Evolutionary conservation across 2,797 vertebrate genomes (phyloP).

Genomic region (Pteronotus mesoamericanus): DNA sequence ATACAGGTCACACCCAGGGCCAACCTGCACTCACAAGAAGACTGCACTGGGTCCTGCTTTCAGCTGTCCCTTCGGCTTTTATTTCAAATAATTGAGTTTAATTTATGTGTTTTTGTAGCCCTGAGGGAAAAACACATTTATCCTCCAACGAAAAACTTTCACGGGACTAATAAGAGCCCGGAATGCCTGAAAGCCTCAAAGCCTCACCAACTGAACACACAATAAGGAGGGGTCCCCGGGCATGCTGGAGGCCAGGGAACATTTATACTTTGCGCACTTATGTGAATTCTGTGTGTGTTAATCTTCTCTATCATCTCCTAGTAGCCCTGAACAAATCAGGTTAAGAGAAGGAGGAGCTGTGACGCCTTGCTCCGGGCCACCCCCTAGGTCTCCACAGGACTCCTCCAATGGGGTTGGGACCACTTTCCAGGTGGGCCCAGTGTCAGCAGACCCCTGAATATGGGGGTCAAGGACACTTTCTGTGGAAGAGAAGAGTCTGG

Average conservation of each 20-base stretch:
- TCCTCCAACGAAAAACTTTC: not conserved
- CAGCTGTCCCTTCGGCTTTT: not conserved
- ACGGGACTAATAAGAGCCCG: not conserved
- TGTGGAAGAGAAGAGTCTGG: not conserved
- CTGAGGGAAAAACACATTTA: not conserved
- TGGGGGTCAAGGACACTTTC: not conserved
- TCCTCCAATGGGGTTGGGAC: not conserved
- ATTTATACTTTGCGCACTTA: not conserved
- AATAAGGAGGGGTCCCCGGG: not conserved
- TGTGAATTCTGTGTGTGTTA: not conserved
- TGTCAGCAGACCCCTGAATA: not conserved
- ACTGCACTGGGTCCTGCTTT: not conserved
- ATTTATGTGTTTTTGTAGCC: not conserved
- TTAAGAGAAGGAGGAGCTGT: not conserved
- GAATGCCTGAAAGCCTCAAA: not conserved
- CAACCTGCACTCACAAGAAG: not conserved
- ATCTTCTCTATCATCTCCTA: not conserved
- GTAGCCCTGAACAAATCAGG: not conserved
- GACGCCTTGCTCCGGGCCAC: not conserved
- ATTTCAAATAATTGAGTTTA: not conserved
- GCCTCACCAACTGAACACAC: not conserved
- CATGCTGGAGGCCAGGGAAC: not conserved
- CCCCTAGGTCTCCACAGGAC: not conserved
- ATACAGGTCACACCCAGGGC: not conserved
- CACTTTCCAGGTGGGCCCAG: not conserved